Evolutionary conservation across 2,797 vertebrate genomes (phyloP), one percentile per base, ranked within the genome.

Genomic region (Brotula barbata): DNA sequence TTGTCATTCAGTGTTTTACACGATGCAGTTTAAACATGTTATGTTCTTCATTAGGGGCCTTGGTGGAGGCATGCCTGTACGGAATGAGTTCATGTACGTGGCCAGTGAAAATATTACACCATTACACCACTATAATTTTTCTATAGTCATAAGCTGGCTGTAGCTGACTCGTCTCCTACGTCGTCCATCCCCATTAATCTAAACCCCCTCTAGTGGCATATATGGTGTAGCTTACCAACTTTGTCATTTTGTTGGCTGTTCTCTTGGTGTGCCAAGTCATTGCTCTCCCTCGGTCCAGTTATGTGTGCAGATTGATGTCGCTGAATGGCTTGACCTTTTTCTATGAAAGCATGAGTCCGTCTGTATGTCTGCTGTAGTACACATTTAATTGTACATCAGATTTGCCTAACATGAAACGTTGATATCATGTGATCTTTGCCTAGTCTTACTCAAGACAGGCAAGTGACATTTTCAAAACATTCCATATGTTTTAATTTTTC

Each of bases 51-150:
- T 78, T 90, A 96, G 96, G 94, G 97, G 95, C 95, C 93, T 93
- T 71, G 90, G 53, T 88, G 92, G 92, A 90, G 92, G 88, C 89
- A 95, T 93, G 34, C 94, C 95, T 63, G 77, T 93, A 83, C 82
- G 87, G 90, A 94, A 88, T 90, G 95, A 97, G 75, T 94, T 94
- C 83, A 89, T 93, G 94, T 97, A 96, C 85, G 95, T 97, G 89
- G 77, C 77, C 68, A 62, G 37, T 64, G 14, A 64, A 71, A 62
- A 67, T 58, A 40, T 28, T 5, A 25, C 43, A 15, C 23, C 14
- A 28, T 57, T n/a, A n/a, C n/a, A n/a, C n/a, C n/a, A n/a, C n/a
- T n/a, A n/a, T n/a, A 6, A 33, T n/a, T 6, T 62, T 22, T 63
- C 49, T 43, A 37, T 56, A 52, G 48, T 16, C 0, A 3, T 58